Base-by-base conservation (phyloP, 2,888 invertebrate species). In the Phytoseiulus persimilis region DNA sequence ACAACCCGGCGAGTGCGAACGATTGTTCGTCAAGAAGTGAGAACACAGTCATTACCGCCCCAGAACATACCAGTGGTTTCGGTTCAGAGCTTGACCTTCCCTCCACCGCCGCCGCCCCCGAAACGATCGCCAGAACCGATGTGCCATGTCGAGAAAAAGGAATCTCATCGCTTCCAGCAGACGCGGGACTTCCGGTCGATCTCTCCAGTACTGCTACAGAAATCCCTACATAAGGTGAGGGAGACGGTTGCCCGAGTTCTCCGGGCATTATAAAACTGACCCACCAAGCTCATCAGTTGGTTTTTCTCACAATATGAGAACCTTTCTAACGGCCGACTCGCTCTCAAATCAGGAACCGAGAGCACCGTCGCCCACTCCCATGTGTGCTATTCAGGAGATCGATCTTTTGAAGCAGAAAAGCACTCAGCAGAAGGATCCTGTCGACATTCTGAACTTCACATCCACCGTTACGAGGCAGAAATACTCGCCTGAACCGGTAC, bases 111-210 rank as follows among this genome's bases (percentile, higher is more conserved):
- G 23, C 32, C 45, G n/a, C n/a, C n/a, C n/a, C 32, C 39, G 33
- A 32, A 23, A 45, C 32, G 39, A n/a, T 39, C 39, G n/a, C 87
- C 87, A 6, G 87, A 87, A 32, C 87, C 87, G 39, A 5, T 87
- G 6, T 87, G 87, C 32, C 87, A n/a, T n/a, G n/a, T 87, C 9
- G 87, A 87, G 33, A 87, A 33, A 87, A 31, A 39, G 39, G 87
- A 87, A 32, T 6, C 45, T 0, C 65, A 65, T 65, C 87, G 18
- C 33, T 11, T 87, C 33, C 39, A 87, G 33, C 33, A 87, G 39
- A 32, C 18, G 23, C 87, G 87, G 11, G 39, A 32, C 39, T 31
- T 39, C 11, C 87, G 87, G 5, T 87, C 87, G 11, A 32, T 6
- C 5, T 87, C 87, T 87, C 87, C 87, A n/a, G 6, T 33, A 6